Conservation (phyloP, 2,113 vertebrate species). For the Vireo altiloquus region DNA sequence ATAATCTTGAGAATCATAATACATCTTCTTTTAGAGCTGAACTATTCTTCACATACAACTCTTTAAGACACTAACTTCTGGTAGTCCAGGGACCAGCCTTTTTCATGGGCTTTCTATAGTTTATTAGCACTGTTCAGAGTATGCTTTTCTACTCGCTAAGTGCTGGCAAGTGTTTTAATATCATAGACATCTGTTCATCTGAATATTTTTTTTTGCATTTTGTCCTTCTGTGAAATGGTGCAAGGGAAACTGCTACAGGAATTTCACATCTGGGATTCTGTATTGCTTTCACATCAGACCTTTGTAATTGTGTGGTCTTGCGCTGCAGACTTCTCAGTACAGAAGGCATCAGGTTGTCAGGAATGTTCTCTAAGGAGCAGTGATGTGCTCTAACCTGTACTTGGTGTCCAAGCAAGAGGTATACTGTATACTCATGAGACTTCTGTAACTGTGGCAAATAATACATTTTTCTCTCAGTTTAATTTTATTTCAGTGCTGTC, state of each 20-base stretch:
- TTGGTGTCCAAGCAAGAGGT: not conserved
- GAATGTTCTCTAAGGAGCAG: not conserved
- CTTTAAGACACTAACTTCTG: not conserved
- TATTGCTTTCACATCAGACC: not conserved
- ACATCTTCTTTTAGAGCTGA: not conserved
- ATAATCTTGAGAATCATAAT: not conserved
- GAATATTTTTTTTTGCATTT: not conserved
- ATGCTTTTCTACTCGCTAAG: not conserved
- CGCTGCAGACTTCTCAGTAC: not conserved
- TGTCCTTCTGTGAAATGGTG: not conserved
- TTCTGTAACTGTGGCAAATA: not conserved
- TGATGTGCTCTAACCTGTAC: not conserved
- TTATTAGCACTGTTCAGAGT: not conserved
- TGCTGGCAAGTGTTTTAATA: not conserved
- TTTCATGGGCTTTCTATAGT: not conserved
- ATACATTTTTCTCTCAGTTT: not conserved
- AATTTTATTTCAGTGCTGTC: not conserved
- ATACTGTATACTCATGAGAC: not conserved
- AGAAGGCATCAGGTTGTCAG: not conserved
- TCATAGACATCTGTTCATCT: not conserved
- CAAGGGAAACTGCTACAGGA: not conserved
- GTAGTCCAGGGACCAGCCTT: not conserved
- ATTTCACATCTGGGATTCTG: not conserved
- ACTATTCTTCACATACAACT: not conserved
- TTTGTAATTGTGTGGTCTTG: not conserved